Percentiles rank a stretch among this genome's conserved stretches.
Conservation (phyloP, 1,140 invertebrate genomes). For the Panagrolaimus sp. region DNA sequence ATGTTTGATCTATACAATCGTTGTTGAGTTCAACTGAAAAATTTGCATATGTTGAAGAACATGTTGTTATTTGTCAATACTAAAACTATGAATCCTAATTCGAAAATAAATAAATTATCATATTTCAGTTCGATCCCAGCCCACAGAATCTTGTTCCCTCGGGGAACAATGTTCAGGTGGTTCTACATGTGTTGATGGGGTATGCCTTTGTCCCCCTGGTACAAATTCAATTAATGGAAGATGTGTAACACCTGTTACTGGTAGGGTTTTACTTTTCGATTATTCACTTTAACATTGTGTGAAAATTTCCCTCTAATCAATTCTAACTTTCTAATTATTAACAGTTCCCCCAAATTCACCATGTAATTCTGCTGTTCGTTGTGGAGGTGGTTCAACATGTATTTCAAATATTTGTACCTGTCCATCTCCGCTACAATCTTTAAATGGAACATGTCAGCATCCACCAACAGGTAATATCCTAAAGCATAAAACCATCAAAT, state of each 20-base stretch:
- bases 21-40: too few species aligned
- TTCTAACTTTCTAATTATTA: background rate
- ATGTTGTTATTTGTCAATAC: too few species aligned
- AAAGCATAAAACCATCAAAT: slow-evolving; percentile 13
- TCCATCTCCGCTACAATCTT: slow-evolving; percentile 30
- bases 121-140: slow-evolving; percentile 35
- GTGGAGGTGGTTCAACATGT: slow-evolving; percentile 43
- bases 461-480: slow-evolving; percentile 37
- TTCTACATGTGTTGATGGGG: slow-evolving; percentile 38
- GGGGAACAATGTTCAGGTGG: slow-evolving; percentile 45
- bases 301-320: background rate
- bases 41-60: too few species aligned
- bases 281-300: background rate
- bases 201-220: slow-evolving; percentile 39
- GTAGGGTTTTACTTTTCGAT: slow-evolving; percentile 29
- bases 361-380: slow-evolving; percentile 43
- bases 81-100: too few species aligned
- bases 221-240: slow-evolving; percentile 37
- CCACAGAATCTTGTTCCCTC: slow-evolving; percentile 31
- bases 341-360: slow-evolving; percentile 42
- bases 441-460: slow-evolving; percentile 49
- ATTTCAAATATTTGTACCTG: slow-evolving; percentile 34
- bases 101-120: background rate
- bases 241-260: slow-evolving; percentile 46
- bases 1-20: too few species aligned